phyloP scores from a whole-genome alignment of 2,113 vertebrate genomes.

The Ranitomeya imitator region DNA sequence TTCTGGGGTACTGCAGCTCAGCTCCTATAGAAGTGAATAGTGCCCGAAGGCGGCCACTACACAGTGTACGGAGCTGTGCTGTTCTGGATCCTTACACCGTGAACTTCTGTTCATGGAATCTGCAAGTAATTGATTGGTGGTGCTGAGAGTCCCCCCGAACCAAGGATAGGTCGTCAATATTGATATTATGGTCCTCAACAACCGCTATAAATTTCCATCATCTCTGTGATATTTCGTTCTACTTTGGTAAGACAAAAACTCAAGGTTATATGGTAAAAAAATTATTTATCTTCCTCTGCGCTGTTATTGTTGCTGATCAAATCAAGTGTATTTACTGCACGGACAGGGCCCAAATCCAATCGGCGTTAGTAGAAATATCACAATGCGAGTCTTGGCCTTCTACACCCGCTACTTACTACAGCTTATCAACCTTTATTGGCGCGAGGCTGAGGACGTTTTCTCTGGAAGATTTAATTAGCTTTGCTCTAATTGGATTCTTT shows the following conservation, averaged over 20 bases:
- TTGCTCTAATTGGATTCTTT: slow-evolving; percentile 48
- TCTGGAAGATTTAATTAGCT: slow-evolving; percentile 15
- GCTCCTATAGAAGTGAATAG: no score
- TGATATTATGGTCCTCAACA: no score
- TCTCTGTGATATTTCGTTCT: slow-evolving; percentile 1
- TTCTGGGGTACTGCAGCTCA: no score
- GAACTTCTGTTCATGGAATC: no score
- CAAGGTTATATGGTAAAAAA: slow-evolving; percentile 9
- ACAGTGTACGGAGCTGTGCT: no score
- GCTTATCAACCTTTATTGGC: slow-evolving; percentile 27
- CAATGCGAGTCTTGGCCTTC: slow-evolving; percentile 25
- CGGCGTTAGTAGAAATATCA: slow-evolving; percentile 40
- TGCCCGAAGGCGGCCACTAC: no score
- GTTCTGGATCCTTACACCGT: no score
- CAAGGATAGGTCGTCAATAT: no score
- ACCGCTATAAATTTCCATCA: neutral
- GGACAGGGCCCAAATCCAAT: slow-evolving; percentile 29
- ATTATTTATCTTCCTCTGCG: slow-evolving; percentile 23
- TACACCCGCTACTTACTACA: slow-evolving; percentile 18
- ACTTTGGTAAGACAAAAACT: neutral
- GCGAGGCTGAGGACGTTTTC: slow-evolving; percentile 37
- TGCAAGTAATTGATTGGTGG: no score
- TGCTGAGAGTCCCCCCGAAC: no score
- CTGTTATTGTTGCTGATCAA: slow-evolving; percentile 23
- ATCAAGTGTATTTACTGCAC: slow-evolving; percentile 39